Evolutionary conservation across 2,888 invertebrate species (phyloP).

Genomic region (Eueremaeus valkanovi): DNA sequence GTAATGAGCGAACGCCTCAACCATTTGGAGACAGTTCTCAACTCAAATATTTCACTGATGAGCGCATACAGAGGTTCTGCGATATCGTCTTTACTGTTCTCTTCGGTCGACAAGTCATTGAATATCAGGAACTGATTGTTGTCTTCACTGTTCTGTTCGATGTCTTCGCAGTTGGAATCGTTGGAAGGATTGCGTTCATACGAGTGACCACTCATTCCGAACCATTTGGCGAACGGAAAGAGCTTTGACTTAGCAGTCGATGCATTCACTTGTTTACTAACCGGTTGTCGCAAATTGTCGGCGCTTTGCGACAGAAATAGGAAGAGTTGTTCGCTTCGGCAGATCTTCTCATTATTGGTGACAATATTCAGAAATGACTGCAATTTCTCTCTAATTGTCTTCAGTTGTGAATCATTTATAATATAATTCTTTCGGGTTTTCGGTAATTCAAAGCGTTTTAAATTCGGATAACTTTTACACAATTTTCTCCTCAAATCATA

Average conservation of each 20-base stretch:
- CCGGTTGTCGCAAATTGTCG: constrained; percentile 69
- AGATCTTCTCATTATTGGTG: constrained; percentile 76
- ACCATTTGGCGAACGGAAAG: constrained; percentile 28
- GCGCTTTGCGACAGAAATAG: constrained; percentile 88
- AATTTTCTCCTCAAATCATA: constrained; percentile 78
- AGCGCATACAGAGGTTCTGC: constrained; percentile 84
- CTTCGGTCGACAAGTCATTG: constrained; percentile 45
- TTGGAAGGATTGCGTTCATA: not conserved
- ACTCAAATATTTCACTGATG: constrained; percentile 82
- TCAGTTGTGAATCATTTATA: constrained; percentile 14
- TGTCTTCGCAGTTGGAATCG: not conserved
- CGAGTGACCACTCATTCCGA: constrained; percentile 30
- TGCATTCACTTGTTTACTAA: constrained; percentile 73
- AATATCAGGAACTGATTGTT: constrained; percentile 32
- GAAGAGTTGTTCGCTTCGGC: constrained; percentile 83
- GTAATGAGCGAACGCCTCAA: constrained; percentile 78
- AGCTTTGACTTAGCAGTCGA: not conserved
- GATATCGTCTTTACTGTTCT: constrained; percentile 66
- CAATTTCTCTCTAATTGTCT: constrained; percentile 19
- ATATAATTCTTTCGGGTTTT: constrained; percentile 5
- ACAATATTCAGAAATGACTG: constrained; percentile 53
- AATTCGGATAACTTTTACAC: constrained; percentile 49
- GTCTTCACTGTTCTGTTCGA: not conserved
- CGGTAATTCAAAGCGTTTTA: constrained; percentile 30
- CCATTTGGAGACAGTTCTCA: constrained; percentile 82